phyloP scores from a whole-genome alignment of 2,113 vertebrate species.

The Strix aluco region DNA sequence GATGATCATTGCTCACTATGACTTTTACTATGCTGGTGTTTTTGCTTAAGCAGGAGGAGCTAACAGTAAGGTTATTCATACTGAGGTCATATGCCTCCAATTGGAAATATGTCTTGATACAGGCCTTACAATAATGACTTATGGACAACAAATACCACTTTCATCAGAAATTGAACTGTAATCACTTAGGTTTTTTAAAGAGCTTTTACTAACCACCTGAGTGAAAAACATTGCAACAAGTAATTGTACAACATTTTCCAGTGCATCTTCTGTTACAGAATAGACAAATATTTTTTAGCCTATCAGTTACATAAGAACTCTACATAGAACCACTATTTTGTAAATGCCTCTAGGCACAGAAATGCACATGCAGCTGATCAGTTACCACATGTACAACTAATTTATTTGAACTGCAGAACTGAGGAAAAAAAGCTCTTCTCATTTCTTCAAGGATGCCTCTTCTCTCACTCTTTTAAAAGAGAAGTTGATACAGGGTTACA shows the following conservation, averaged over 20 bases:
- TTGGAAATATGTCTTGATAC: not conserved
- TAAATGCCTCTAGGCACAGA: not conserved
- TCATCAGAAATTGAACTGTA: not conserved
- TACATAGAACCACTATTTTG: not conserved
- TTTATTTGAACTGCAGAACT: not conserved
- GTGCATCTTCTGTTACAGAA: not conserved
- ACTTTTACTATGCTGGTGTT: fast-evolving
- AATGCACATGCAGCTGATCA: not conserved
- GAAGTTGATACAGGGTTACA: not conserved
- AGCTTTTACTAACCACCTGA: not conserved
- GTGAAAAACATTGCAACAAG: not conserved
- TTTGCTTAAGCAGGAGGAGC: not conserved
- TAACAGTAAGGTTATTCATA: not conserved
- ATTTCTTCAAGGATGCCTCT: not conserved
- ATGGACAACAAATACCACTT: not conserved
- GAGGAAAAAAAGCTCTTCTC: not conserved
- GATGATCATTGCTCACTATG: not conserved
- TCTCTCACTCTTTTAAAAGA: not conserved
- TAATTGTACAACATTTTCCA: not conserved
- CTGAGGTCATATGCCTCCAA: not conserved
- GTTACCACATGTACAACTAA: not conserved
- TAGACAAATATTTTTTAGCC: not conserved
- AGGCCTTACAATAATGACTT: not conserved
- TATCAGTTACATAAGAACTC: not conserved
- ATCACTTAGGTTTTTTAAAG: not conserved